phyloP scores from a whole-genome alignment of 1,140 invertebrate species.

The Drosophila sulfurigaster region DNA sequence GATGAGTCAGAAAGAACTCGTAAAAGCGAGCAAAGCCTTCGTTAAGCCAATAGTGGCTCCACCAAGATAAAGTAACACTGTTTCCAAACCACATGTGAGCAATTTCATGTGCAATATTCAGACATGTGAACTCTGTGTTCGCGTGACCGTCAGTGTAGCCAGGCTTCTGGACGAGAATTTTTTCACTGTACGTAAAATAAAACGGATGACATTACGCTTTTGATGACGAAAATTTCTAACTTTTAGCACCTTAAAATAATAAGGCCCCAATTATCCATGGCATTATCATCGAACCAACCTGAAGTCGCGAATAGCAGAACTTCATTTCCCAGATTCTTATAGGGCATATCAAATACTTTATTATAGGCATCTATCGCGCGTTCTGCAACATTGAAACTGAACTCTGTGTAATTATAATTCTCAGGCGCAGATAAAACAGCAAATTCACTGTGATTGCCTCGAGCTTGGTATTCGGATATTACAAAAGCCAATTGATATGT shows the following conservation, averaged over 20 bases:
- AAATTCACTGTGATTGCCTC: constrained; percentile 68
- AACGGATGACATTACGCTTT: neutral
- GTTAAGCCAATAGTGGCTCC: constrained; percentile 89
- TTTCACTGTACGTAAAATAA: constrained; percentile 41
- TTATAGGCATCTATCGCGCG: constrained; percentile 85
- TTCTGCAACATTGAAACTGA: constrained; percentile 86
- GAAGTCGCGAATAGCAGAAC: constrained; percentile 90
- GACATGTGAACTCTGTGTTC: constrained; percentile 85
- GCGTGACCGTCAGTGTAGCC: constrained; percentile 69
- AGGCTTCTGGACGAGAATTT: constrained; percentile 50
- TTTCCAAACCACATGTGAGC: constrained; percentile 90
- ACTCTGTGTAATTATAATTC: constrained; percentile 87
- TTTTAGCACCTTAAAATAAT: constrained; percentile 87
- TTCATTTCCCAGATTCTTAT: constrained; percentile 77
- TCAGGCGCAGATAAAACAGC: constrained; percentile 89
- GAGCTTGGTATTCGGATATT: constrained; percentile 88
- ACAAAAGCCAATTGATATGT: constrained; percentile 91
- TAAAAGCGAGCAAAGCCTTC: constrained; percentile 90
- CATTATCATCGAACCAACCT: constrained; percentile 88
- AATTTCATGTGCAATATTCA: constrained; percentile 88
- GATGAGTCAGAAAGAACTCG: constrained; percentile 86
- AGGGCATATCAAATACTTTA: constrained; percentile 85
- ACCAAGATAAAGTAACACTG: constrained; percentile 89
- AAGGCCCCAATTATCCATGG: constrained; percentile 95
- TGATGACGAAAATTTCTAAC: neutral